Evolutionary conservation across 2,113 vertebrate species (phyloP).

Genomic region (Cavia aperea): DNA sequence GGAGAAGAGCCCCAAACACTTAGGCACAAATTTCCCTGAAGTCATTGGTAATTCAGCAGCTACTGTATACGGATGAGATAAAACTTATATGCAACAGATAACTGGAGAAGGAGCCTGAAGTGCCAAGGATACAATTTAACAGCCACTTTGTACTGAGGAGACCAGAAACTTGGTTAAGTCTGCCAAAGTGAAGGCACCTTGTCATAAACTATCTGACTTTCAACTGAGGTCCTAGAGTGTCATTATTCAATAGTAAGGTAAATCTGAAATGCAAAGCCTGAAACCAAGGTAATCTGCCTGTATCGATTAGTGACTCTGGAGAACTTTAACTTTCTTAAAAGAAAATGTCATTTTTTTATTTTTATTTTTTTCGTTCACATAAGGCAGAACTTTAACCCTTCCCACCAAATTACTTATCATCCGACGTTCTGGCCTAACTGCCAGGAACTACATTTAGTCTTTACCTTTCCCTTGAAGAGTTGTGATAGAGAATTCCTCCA

Average conservation of each 20-base stretch:
- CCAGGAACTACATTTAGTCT: no score
- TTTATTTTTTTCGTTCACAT: not conserved
- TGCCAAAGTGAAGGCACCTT: not conserved
- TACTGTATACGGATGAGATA: not conserved
- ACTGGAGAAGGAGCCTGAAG: not conserved
- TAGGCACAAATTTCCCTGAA: not conserved
- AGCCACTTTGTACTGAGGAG: not conserved
- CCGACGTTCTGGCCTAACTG: no score
- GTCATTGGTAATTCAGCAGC: not conserved
- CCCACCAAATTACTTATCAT: no score
- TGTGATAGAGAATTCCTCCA: no score
- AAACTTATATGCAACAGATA: not conserved
- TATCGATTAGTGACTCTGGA: not conserved
- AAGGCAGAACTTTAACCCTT: no score
- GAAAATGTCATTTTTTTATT: not conserved
- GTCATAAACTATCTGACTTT: not conserved
- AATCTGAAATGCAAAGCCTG: not conserved
- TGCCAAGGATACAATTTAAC: not conserved
- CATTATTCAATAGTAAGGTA: not conserved
- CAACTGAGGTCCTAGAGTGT: not conserved
- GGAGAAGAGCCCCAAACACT: not conserved
- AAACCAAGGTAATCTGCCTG: not conserved
- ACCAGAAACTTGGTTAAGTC: not conserved
- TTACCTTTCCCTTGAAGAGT: no score
- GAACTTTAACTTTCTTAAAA: not conserved